A percentile compares a stretch with the other conserved stretches of the same genome.
These are phyloP conservation scores for Azorinus chamasolen DNA, from an alignment of 2,888 invertebrate species.

Conservation along the genomic window DNA sequence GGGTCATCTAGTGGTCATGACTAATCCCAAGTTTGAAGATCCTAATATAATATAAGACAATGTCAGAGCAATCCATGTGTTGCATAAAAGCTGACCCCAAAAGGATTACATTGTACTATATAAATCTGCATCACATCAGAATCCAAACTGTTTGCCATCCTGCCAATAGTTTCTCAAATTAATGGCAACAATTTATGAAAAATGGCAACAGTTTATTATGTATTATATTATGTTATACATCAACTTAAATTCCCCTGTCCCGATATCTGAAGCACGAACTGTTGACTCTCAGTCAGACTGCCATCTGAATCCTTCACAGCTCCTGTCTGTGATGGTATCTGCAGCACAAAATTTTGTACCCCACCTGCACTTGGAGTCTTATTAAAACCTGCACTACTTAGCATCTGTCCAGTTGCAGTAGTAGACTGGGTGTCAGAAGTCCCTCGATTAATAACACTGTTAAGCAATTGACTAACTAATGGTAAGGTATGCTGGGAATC, in stretches of 20 bases:
- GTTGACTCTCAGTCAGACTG: slow-evolving; percentile 43
- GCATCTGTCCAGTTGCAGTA: neutral
- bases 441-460: slow-evolving; percentile 43
- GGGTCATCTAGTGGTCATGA: too few relatives aligned
- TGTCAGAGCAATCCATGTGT: too few relatives aligned
- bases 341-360: slow-evolving; percentile 56
- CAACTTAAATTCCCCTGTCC: slow-evolving; percentile 34
- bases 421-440: slow-evolving; percentile 7
- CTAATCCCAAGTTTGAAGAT: too few relatives aligned
- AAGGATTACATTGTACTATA: too few relatives aligned
- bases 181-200: too few relatives aligned
- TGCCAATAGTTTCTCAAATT: too few relatives aligned
- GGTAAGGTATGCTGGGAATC: slow-evolving; percentile 61
- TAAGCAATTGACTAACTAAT: slow-evolving; percentile 57
- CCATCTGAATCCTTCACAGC: slow-evolving; percentile 35
- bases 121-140: too few relatives aligned
- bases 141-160: too few relatives aligned
- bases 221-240: neutral
- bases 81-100: too few relatives aligned
- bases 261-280: slow-evolving; percentile 61
- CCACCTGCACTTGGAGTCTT: slow-evolving; percentile 13
- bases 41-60: too few relatives aligned
- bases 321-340: slow-evolving; percentile 58
- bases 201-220: too few relatives aligned
- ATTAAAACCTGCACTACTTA: neutral